phyloP scores from a whole-genome alignment of 2,888 invertebrate species.

The Aphrophora alni region DNA sequence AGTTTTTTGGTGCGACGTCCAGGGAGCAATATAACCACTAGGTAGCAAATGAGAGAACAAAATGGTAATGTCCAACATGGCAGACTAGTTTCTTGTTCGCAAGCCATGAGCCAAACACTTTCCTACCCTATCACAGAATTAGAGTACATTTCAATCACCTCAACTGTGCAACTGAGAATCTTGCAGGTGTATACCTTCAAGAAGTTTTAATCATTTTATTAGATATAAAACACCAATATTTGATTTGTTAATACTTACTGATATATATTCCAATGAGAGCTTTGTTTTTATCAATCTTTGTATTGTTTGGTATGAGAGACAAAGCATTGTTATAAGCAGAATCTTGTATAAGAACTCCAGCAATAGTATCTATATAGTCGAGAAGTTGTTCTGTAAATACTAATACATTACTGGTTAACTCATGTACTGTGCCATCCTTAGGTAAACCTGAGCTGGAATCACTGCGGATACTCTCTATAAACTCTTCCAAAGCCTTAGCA shows the following conservation, averaged over 20 bases:
- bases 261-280: slow-evolving; percentile 81
- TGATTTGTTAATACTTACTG: slow-evolving; percentile 73
- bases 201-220: no score
- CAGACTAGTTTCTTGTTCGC: no score
- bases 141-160: no score
- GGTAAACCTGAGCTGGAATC: slow-evolving; percentile 84
- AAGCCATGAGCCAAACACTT: no score
- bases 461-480: slow-evolving; percentile 83
- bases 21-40: no score
- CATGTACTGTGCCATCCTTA: slow-evolving; percentile 97
- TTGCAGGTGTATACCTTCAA: no score
- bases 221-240: no score
- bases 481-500: slow-evolving; percentile 88
- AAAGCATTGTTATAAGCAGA: slow-evolving; percentile 62
- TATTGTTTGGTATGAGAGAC: slow-evolving; percentile 54
- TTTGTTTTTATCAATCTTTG: slow-evolving; percentile 54
- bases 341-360: slow-evolving; percentile 68
- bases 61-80: no score
- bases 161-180: no score
- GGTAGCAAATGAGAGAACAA: no score
- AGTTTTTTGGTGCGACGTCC: no score
- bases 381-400: slow-evolving; percentile 89
- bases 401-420: slow-evolving; percentile 92
- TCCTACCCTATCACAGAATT: no score
- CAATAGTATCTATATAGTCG: slow-evolving; percentile 77